phyloP scores from a whole-genome alignment of 2,888 invertebrate species.

The Gnatocerus cornutus region DNA sequence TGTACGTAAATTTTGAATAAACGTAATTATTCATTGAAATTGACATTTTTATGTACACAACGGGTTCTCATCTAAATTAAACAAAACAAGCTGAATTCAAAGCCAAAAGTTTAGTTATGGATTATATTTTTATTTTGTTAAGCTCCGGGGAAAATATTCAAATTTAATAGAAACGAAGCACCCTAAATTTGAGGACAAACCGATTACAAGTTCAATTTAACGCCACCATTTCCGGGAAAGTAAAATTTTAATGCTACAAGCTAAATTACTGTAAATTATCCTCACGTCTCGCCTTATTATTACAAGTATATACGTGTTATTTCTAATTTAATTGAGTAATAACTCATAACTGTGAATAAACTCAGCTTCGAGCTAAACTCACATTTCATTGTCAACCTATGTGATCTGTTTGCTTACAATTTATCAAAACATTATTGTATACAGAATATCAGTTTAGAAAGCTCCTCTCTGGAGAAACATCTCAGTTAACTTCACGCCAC shows the following conservation, averaged over 20 bases:
- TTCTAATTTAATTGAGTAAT: conserved; percentile 52
- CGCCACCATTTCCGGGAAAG: background rate
- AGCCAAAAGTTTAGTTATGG: conserved; percentile 33
- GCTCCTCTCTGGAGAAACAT: conserved; percentile 50
- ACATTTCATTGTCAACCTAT: conserved; percentile 62
- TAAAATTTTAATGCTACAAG: too few species aligned
- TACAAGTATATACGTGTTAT: conserved; percentile 41
- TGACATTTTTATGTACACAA: conserved; percentile 43
- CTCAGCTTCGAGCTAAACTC: conserved; percentile 52
- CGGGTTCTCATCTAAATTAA: conserved; percentile 38
- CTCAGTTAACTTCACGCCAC: conserved; percentile 52
- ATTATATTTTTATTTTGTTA: conserved; percentile 30
- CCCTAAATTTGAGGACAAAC: background rate
- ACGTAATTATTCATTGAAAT: conserved; percentile 10
- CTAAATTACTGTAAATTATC: conserved; percentile 5
- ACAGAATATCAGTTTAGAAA: conserved; percentile 55
- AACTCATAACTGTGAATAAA: conserved; percentile 46
- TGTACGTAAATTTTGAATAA: background rate
- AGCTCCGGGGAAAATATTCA: conserved; percentile 28
- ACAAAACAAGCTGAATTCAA: conserved; percentile 35
- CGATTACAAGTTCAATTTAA: conserved; percentile 18
- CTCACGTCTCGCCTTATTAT: background rate
- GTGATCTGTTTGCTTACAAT: conserved; percentile 64
- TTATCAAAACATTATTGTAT: conserved; percentile 65
- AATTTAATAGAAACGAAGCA: conserved; percentile 16